A percentile compares a stretch with the other conserved stretches of the same genome.
Evolutionary conservation across 2,797 vertebrate genomes (phyloP).

Genomic region (Lemur catta): DNA sequence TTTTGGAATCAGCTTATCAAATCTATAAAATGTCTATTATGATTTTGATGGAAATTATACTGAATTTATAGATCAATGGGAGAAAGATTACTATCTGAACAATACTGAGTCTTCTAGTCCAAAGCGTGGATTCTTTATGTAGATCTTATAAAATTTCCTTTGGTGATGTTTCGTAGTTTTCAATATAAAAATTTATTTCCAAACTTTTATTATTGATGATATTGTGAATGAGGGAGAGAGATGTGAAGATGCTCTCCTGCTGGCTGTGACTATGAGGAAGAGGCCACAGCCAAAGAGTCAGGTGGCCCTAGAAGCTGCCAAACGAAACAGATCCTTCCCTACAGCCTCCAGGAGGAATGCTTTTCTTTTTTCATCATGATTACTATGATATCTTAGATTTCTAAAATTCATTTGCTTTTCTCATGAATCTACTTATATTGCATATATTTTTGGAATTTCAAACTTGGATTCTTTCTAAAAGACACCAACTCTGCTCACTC

Average conservation of each 20-base stretch:
- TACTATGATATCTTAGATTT: not conserved
- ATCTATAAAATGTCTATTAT: not conserved
- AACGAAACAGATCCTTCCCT: not conserved
- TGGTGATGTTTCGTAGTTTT: not conserved
- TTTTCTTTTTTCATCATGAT: not conserved
- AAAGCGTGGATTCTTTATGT: not conserved
- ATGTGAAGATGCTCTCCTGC: not conserved
- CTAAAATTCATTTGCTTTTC: not conserved
- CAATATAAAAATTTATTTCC: not conserved
- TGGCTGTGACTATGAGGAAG: not conserved
- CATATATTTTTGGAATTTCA: not conserved
- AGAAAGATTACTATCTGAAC: not conserved
- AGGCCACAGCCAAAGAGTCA: not conserved
- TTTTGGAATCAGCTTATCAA: not conserved
- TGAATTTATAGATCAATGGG: not conserved
- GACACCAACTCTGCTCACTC: not conserved
- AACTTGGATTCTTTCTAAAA: not conserved
- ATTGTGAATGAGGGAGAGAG: not conserved
- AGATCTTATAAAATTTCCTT: not conserved
- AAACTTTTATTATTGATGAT: not conserved
- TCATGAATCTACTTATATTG: not conserved
- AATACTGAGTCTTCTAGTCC: not conserved
- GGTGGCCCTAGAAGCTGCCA: not conserved
- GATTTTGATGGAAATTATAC: not conserved
- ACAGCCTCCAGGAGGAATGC: not conserved